Conservation (phyloP, 2,888 invertebrate genomes). For the Lordiphosa andalusiaca region DNA sequence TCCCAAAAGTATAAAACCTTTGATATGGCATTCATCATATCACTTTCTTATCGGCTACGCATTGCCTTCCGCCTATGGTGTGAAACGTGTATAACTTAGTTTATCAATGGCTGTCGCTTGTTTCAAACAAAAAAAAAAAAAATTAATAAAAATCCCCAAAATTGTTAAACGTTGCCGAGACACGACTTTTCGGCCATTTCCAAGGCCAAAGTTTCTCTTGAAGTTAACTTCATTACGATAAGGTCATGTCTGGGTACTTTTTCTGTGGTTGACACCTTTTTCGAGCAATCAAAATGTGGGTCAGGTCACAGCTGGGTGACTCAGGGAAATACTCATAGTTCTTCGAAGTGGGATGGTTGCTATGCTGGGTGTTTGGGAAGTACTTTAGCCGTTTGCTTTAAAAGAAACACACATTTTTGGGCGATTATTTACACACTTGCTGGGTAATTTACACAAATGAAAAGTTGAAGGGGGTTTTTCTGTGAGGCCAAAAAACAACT, state of each 20-base stretch:
- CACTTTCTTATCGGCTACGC: conserved; percentile 9
- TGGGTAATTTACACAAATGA: conserved; percentile 17
- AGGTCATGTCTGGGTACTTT: conserved; percentile 3
- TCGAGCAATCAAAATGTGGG: conserved; percentile 1
- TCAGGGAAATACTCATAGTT: conserved; percentile 1
- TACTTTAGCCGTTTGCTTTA: conserved; percentile 1
- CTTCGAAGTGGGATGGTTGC: conserved; percentile 5
- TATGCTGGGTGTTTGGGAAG: conserved; percentile 1
- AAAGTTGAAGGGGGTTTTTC: conserved; percentile 20
- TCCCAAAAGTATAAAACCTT: no score
- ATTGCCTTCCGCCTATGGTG: not conserved
- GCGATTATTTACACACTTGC: conserved; percentile 8
- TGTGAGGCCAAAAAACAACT: not conserved
- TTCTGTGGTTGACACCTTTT: conserved; percentile 4
- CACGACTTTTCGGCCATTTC: conserved; percentile 21
- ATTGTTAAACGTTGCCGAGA: conserved; percentile 8
- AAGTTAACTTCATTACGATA: conserved; percentile 15
- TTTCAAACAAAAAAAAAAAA: not conserved
- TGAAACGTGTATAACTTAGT: conserved; percentile 5
- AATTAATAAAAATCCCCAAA: conserved; percentile 12
- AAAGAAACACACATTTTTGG: conserved; percentile 12
- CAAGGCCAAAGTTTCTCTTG: conserved; percentile 27
- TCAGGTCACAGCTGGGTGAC: conserved; percentile 2
- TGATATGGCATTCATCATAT: not conserved
- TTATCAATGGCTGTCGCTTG: conserved; percentile 8